phyloP scores from a whole-genome alignment of 2,797 vertebrate genomes.

The Sebastes matsubarae region DNA sequence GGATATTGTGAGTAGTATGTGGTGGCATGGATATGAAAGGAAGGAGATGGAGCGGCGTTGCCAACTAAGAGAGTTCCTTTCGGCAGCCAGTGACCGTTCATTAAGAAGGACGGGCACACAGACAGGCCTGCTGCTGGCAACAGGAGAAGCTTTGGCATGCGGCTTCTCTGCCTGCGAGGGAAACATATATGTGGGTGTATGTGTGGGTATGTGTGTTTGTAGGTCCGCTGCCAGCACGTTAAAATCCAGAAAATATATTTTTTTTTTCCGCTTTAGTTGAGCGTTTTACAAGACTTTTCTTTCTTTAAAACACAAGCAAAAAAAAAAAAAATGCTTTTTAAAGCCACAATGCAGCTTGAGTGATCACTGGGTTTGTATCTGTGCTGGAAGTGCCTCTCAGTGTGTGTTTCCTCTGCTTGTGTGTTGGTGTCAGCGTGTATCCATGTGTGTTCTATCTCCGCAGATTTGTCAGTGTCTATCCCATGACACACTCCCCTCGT shows the following conservation, averaged over 20 bases:
- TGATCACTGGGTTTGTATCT: conserved; percentile 35
- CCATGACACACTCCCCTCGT: conserved; percentile 70
- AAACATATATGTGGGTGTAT: conserved; percentile 65
- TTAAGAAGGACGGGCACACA: conserved; percentile 82
- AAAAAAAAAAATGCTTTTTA: background rate
- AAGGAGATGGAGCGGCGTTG: conserved; percentile 47
- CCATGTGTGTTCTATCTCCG: conserved; percentile 68
- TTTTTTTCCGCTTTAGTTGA: background rate
- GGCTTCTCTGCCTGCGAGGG: conserved; percentile 48
- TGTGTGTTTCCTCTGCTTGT: conserved; percentile 61
- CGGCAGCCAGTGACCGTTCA: conserved; percentile 64
- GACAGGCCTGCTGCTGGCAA: conserved; percentile 93
- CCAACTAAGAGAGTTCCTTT: conserved; percentile 65
- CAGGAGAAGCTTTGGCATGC: conserved; percentile 78
- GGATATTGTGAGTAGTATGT: conserved; percentile 47
- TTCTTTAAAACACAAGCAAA: conserved; percentile 22
- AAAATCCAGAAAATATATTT: conserved; percentile 21
- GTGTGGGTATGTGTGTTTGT: conserved; percentile 55
- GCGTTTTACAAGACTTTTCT: conserved; percentile 15
- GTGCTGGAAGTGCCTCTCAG: conserved; percentile 42
- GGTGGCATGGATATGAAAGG: conserved; percentile 49
- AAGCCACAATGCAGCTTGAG: conserved; percentile 11
- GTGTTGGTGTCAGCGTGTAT: conserved; percentile 67
- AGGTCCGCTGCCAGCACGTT: conserved; percentile 21
- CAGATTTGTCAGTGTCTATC: conserved; percentile 76